phyloP scores from a whole-genome alignment of 2,888 invertebrate genomes.

The Autographa gamma region DNA sequence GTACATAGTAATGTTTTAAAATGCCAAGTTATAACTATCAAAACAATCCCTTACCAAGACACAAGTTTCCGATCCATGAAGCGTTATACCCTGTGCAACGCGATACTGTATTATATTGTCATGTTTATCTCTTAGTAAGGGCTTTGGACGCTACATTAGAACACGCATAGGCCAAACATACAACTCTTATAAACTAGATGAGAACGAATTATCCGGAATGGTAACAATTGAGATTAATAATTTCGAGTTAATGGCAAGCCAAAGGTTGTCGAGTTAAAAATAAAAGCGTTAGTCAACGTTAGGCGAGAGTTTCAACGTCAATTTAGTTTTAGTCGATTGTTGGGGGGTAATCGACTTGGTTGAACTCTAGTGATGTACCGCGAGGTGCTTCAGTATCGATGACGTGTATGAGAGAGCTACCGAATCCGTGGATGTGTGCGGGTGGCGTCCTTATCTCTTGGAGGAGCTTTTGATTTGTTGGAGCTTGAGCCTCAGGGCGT shows the following conservation, averaged over 20 bases:
- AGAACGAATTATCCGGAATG: constrained; percentile 58
- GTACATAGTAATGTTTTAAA: constrained; percentile 21
- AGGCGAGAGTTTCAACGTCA: constrained; percentile 24
- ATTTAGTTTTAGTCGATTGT: constrained; percentile 18
- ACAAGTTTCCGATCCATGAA: constrained; percentile 55
- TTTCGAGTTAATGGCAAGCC: constrained; percentile 47
- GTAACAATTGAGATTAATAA: constrained; percentile 53
- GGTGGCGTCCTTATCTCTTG: constrained; percentile 80
- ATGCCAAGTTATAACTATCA: constrained; percentile 38
- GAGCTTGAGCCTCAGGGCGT: constrained; percentile 84
- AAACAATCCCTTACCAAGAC: constrained; percentile 63
- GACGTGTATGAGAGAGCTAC: constrained; percentile 72
- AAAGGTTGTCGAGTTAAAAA: constrained; percentile 25
- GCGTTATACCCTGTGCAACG: constrained; percentile 71
- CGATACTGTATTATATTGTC: constrained; percentile 73
- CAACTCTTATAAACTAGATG: constrained; percentile 67
- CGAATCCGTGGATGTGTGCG: constrained; percentile 60
- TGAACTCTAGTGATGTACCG: constrained; percentile 26
- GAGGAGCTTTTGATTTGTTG: constrained; percentile 88
- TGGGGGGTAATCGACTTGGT: not conserved
- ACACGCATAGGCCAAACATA: constrained; percentile 66
- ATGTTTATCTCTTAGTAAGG: constrained; percentile 63
- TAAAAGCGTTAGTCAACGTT: constrained; percentile 32
- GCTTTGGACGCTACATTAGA: constrained; percentile 66
- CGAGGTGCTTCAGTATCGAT: constrained; percentile 42